These are phyloP conservation scores for Leptinotarsa defecta DNA, from an alignment of 1,140 invertebrate genomes.

Conservation along the genomic window DNA sequence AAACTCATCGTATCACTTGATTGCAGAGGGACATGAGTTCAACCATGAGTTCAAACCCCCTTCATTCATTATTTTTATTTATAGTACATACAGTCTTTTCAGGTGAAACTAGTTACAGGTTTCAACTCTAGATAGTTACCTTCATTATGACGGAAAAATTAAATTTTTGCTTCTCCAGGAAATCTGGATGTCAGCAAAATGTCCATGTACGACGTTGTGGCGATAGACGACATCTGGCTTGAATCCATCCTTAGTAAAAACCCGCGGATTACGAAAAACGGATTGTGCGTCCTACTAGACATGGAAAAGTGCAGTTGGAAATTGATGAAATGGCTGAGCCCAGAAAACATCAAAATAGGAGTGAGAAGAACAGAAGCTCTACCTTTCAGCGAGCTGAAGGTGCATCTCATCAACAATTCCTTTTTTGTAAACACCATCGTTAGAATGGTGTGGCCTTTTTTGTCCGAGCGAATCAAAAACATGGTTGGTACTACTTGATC, in stretches of 20 bases:
- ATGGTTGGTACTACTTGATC: constrained; percentile 36
- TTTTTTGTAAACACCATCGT: constrained; percentile 40
- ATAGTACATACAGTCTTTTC: no score
- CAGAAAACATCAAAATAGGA: constrained; percentile 46
- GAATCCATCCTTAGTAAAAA: constrained; percentile 32
- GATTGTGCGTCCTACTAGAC: constrained; percentile 53
- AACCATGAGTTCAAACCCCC: no score
- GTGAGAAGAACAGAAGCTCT: constrained; percentile 48
- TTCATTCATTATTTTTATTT: no score
- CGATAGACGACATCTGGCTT: constrained; percentile 39
- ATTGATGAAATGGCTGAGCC: constrained; percentile 53
- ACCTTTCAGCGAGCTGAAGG: constrained; percentile 45
- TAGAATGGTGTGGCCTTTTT: constrained; percentile 48
- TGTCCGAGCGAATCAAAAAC: constrained; percentile 46
- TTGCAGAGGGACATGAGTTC: no score
- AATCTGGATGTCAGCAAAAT: constrained; percentile 35
- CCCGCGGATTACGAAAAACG: constrained; percentile 41
- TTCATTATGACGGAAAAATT: no score
- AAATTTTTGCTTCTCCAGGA: constrained; percentile 22
- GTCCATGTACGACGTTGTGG: constrained; percentile 31
- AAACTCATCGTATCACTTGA: no score
- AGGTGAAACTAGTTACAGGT: no score
- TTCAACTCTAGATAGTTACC: no score
- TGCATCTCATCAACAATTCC: constrained; percentile 49
- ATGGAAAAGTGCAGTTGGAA: constrained; percentile 49